A percentile compares a stretch with the other conserved stretches of the same genome.
Evolutionary conservation across 2,888 invertebrate genomes (phyloP).

Genomic region (Hirtodrosophila confusa): DNA sequence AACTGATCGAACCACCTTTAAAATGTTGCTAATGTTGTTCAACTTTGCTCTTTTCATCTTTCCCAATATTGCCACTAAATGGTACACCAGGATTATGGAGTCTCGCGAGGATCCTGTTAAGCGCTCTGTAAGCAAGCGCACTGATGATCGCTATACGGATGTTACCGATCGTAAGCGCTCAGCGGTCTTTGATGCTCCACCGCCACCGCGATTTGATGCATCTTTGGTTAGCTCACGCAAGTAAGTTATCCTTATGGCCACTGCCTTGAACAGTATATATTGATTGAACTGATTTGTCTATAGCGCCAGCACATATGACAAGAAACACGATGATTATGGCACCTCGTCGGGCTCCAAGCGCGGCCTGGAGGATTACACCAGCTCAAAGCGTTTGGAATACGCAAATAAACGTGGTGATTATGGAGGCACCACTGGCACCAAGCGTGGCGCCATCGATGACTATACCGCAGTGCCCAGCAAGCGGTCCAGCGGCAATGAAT

Average conservation of each 20-base stretch:
- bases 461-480: constrained; percentile 75
- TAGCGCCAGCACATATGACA: constrained; percentile 71
- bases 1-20: background rate
- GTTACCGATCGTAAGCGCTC: constrained; percentile 82
- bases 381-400: constrained; percentile 76
- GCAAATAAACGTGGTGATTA: constrained; percentile 73
- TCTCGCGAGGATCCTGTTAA: constrained; percentile 83
- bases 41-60: constrained; percentile 56
- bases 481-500: constrained; percentile 75
- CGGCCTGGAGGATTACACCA: constrained; percentile 77
- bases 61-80: constrained; percentile 37
- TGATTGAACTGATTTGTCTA: background rate
- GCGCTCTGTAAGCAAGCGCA: constrained; percentile 81
- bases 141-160: constrained; percentile 82
- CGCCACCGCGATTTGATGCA: constrained; percentile 84
- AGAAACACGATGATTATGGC: constrained; percentile 83
- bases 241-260: constrained; percentile 41
- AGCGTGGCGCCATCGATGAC: constrained; percentile 79
- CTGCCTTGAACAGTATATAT: too few relatives aligned
- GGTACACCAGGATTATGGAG: constrained; percentile 81
- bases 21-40: constrained; percentile 40
- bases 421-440: constrained; percentile 58
- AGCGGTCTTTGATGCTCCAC: constrained; percentile 83
- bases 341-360: constrained; percentile 78
- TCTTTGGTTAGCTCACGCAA: constrained; percentile 82